Evolutionary conservation across 2,797 vertebrate genomes (phyloP), one percentile per base, ranked within the genome.

Genomic region (Chrysocyon brachyurus): DNA sequence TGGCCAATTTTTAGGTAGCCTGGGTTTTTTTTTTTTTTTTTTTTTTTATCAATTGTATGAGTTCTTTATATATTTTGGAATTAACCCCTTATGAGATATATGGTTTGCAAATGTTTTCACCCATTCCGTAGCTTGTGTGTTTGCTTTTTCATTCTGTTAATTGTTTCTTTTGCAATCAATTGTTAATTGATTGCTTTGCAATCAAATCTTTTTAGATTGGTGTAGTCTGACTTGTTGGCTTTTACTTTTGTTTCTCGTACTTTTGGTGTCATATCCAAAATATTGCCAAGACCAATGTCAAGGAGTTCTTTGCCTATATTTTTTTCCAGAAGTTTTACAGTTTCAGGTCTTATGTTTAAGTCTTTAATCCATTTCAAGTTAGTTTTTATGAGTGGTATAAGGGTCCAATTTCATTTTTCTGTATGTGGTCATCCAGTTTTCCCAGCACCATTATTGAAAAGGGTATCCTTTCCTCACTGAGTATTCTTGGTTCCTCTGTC

Each of bases 241-340:
- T 94, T 89, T 90, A 24, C 19, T 90, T 78, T 78, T 77, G 22
- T 66, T 68, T 40, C 70, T 59, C 75, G 11, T 90, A 59, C 11
- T 75, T 75, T 94, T 90, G 61, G 17, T 90, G 40, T 78, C 87
- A 61, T 36, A 66, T 85, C 52, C 61, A 91, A 72, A 91, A 78
- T 64, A 36, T 63, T 90, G 24, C 52, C 22, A 70, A 54, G 28
- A 85, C 15, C 19, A 59, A 6, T 70, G 52, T 61, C 61, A 85
- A 31, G 14, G 57, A 94, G 68, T 10, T 70, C 83, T 81, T 90
- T 78, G 36, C 36, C 52, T 78, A 26, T 52, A 17, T 70, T 54
- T 82, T 84, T 84, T 85, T 14, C 52, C 31, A 28, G 54, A 26
- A 11, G 0, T 85, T 85, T 36, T 21, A 70, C 1, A 1, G 46